phyloP scores from a whole-genome alignment of 2,113 vertebrate species.

The Camelus bactrianus region DNA sequence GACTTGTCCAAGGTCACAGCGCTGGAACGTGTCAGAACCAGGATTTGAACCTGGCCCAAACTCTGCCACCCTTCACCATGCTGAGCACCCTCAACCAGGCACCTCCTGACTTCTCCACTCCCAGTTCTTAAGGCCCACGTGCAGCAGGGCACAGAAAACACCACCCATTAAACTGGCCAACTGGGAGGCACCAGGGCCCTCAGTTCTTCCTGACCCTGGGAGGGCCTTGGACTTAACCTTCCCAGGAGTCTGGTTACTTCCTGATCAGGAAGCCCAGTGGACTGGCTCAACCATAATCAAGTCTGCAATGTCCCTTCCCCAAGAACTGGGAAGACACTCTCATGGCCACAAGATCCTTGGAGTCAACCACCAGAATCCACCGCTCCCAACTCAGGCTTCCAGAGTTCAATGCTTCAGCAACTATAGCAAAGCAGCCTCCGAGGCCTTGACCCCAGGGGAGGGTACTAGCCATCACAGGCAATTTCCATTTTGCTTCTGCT shows the following conservation, averaged over 20 bases:
- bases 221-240: not conserved
- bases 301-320: not conserved
- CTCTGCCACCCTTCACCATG: rapidly evolving
- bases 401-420: not conserved
- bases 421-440: not conserved
- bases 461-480: not conserved
- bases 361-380: not conserved
- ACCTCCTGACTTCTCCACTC: not conserved
- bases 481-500: slow-evolving; percentile 61
- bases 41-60: not conserved
- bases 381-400: not conserved
- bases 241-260: not conserved
- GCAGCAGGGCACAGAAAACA: too few relatives aligned
- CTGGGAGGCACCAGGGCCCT: not conserved
- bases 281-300: not conserved
- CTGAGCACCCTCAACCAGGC: rapidly evolving
- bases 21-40: not conserved
- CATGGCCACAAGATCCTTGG: not conserved
- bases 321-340: not conserved
- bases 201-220: not conserved
- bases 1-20: not conserved
- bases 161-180: not conserved
- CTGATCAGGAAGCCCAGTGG: not conserved
- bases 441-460: not conserved
- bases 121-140: not conserved